These are phyloP conservation scores for Epizoanthus illoricatus DNA, from an alignment of 92 coral and sea anemone genomes.

Conservation along the genomic window DNA sequence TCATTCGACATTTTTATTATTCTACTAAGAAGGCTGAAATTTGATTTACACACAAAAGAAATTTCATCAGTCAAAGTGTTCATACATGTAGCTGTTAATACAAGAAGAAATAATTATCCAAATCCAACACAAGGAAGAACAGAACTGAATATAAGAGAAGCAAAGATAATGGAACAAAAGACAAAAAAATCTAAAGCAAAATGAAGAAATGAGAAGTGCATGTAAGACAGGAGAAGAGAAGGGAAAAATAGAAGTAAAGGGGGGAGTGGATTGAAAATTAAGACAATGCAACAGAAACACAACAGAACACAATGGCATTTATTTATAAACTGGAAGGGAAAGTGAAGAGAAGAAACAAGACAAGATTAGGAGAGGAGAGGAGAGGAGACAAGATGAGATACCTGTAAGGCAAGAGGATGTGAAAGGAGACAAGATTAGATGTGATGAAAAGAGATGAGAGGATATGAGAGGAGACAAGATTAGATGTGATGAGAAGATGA, in stretches of 20 bases:
- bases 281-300: not conserved
- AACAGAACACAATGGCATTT: not conserved
- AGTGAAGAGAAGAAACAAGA: not conserved
- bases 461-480: not conserved
- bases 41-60: not conserved
- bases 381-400: not conserved
- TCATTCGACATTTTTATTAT: slow-evolving; percentile 74
- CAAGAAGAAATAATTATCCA: no score
- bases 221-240: not conserved
- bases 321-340: not conserved
- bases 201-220: no score
- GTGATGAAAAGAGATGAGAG: not conserved
- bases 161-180: no score
- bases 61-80: no score
- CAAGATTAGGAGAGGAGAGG: not conserved
- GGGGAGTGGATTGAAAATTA: no score
- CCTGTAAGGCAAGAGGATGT: not conserved
- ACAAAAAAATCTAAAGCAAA: no score
- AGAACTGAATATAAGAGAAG: no score
- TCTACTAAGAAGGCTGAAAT: slow-evolving; percentile 75
- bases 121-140: no score
- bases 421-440: not conserved
- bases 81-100: no score
- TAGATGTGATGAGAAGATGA: no score
- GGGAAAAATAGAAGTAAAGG: not conserved